phyloP scores from a whole-genome alignment of 2,888 invertebrate species.

The Synergus laeviventris region DNA sequence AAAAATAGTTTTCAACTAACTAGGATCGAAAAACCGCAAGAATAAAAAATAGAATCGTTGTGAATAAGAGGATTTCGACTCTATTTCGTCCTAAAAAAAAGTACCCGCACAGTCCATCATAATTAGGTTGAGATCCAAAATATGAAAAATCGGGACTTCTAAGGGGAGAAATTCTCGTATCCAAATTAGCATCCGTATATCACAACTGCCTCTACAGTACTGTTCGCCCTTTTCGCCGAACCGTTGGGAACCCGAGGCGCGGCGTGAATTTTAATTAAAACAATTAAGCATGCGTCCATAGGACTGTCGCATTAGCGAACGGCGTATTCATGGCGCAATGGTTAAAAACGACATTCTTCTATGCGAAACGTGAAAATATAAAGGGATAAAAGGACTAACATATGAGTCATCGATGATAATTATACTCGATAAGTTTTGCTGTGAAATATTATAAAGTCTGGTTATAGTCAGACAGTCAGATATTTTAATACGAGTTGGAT shows the following conservation, averaged over 20 bases:
- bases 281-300: slow-evolving; percentile 72
- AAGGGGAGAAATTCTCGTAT: slow-evolving; percentile 44
- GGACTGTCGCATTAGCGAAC: slow-evolving; percentile 67
- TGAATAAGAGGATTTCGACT: neutral
- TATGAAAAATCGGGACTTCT: no score
- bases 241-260: slow-evolving; percentile 61
- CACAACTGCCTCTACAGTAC: slow-evolving; percentile 44
- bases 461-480: neutral
- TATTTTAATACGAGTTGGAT: neutral
- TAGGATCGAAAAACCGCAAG: no score
- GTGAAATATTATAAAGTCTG: neutral
- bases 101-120: no score
- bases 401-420: neutral
- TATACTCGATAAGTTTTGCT: slow-evolving; percentile 14
- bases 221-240: slow-evolving; percentile 46
- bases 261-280: slow-evolving; percentile 73
- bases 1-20: no score
- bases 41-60: no score
- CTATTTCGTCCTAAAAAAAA: neutral
- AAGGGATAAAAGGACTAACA: neutral
- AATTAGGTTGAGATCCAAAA: neutral
- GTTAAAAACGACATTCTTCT: slow-evolving; percentile 53
- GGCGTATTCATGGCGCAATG: slow-evolving; percentile 65
- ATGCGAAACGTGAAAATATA: slow-evolving; percentile 41
- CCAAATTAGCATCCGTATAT: slow-evolving; percentile 54